A percentile compares a stretch with the other conserved stretches of the same genome.
These are phyloP conservation scores for Prionailurus bengalensis DNA, from an alignment of 2,113 vertebrate genomes.

Conservation along the genomic window DNA sequence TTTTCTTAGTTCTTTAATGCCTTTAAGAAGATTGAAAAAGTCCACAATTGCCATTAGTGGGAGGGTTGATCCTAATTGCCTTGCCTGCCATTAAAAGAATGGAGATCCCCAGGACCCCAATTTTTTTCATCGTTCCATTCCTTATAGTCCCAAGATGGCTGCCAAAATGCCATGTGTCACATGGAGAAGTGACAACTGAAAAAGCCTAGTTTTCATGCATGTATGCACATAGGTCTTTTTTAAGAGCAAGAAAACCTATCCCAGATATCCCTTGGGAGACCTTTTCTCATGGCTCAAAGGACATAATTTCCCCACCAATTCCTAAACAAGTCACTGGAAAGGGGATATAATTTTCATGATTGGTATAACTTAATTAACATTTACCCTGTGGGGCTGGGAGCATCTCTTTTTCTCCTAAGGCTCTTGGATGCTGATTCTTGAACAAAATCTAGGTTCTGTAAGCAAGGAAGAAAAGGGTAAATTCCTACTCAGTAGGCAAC, in stretches of 20 bases:
- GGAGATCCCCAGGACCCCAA: background rate
- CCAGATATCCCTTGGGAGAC: background rate
- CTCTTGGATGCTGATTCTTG: constrained; percentile 7
- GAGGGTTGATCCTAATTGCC: background rate
- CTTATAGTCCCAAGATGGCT: background rate
- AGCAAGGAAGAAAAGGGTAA: background rate
- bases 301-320: constrained; percentile 6
- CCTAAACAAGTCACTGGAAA: constrained; percentile 44
- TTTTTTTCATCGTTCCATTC: background rate
- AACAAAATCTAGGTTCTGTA: constrained; percentile 18
- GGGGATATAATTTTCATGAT: background rate
- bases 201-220: background rate
- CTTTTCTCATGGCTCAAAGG: constrained; percentile 25
- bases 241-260: constrained; percentile 48
- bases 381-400: background rate
- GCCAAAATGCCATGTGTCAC: background rate
- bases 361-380: background rate
- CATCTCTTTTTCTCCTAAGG: background rate
- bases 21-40: constrained; percentile 20
- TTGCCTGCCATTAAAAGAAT: background rate
- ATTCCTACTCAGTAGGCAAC: background rate
- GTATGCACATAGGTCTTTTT: background rate
- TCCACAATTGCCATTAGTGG: background rate
- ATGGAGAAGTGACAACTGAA: background rate
- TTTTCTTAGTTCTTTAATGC: constrained; percentile 22